Percentiles rank a stretch among this genome's conserved stretches.
Evolutionary conservation across 2,113 vertebrate species (phyloP).

Genomic region (Carassius carassius): DNA sequence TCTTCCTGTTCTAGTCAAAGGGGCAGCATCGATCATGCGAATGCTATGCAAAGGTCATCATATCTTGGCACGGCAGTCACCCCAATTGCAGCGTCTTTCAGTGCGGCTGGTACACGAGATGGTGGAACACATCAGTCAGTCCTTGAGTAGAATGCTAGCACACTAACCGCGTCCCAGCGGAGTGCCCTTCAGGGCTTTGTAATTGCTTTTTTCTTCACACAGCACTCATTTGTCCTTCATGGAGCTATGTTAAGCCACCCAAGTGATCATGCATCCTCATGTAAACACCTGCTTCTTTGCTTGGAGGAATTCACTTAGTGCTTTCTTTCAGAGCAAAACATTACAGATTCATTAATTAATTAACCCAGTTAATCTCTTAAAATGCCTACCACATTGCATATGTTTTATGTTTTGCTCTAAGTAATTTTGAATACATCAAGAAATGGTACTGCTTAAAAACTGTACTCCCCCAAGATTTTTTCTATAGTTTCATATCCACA

Average conservation of each 20-base stretch:
- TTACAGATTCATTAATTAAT: background rate
- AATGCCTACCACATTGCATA: background rate
- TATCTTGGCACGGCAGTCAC: background rate
- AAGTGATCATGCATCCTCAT: slow-evolving; percentile 43
- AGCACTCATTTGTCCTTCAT: slow-evolving; percentile 39
- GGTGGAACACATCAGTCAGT: slow-evolving; percentile 20
- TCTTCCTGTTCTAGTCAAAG: background rate
- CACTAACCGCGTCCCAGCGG: slow-evolving; percentile 15
- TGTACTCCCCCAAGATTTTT: background rate
- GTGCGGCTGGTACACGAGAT: background rate
- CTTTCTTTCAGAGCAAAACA: background rate
- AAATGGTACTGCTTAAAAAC: background rate
- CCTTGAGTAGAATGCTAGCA: slow-evolving; percentile 7
- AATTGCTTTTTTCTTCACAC: background rate
- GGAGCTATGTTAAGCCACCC: slow-evolving; percentile 35
- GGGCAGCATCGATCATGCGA: background rate
- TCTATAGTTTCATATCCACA: background rate
- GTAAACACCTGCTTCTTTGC: slow-evolving; percentile 37
- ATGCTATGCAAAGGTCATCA: background rate
- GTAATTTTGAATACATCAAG: background rate
- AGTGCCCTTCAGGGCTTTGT: slow-evolving; percentile 23
- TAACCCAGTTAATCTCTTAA: background rate
- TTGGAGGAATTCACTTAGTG: slow-evolving; percentile 11
- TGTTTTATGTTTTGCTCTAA: background rate
- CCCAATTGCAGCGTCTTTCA: background rate